Percentiles rank a stretch among this genome's conserved stretches.
These are phyloP conservation scores for Diacarnus erythraeanus DNA, from an alignment of 37 sponge, comb jelly and placozoan genomes.

Conservation along the genomic window DNA sequence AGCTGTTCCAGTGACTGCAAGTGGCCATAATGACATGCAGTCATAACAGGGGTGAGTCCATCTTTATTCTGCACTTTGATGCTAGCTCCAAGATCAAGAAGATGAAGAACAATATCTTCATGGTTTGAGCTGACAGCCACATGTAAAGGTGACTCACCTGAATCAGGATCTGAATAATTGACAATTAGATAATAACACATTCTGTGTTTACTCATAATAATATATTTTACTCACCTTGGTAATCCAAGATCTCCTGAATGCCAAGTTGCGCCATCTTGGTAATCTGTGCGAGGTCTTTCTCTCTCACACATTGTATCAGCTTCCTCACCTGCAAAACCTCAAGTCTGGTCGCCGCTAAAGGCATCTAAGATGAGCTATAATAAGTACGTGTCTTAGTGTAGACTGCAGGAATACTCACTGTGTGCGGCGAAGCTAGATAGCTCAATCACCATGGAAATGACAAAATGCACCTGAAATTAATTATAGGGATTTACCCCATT, in stretches of 20 bases:
- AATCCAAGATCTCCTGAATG: slow-evolving; percentile 70
- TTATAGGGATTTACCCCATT: neutral
- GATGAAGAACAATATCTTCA: slow-evolving; percentile 48
- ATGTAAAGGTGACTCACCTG: slow-evolving; percentile 79
- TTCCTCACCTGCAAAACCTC: slow-evolving; percentile 92
- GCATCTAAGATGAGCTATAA: slow-evolving; percentile 60
- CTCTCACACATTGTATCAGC: slow-evolving; percentile 83
- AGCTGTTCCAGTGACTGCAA: slow-evolving; percentile 77
- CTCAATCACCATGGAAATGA: neutral
- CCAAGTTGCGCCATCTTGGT: slow-evolving; percentile 78
- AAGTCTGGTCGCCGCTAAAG: slow-evolving; percentile 71
- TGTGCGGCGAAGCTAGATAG: neutral
- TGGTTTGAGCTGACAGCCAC: slow-evolving; percentile 76
- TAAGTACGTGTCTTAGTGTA: too few relatives aligned
- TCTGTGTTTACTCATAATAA: neutral
- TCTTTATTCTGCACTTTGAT: slow-evolving; percentile 37
- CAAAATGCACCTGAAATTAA: neutral
- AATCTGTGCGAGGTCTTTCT: slow-evolving; percentile 73
- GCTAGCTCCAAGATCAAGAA: slow-evolving; percentile 76
- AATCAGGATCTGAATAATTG: slow-evolving; percentile 66
- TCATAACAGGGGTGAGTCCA: slow-evolving; percentile 85
- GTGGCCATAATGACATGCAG: slow-evolving; percentile 84
- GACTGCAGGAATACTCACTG: neutral
- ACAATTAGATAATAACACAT: neutral
- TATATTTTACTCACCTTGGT: slow-evolving; percentile 56